A percentile compares a stretch with the other conserved stretches of the same genome.
Conservation (phyloP, 2,888 invertebrate species). For the Cerastis rubricosa region DNA sequence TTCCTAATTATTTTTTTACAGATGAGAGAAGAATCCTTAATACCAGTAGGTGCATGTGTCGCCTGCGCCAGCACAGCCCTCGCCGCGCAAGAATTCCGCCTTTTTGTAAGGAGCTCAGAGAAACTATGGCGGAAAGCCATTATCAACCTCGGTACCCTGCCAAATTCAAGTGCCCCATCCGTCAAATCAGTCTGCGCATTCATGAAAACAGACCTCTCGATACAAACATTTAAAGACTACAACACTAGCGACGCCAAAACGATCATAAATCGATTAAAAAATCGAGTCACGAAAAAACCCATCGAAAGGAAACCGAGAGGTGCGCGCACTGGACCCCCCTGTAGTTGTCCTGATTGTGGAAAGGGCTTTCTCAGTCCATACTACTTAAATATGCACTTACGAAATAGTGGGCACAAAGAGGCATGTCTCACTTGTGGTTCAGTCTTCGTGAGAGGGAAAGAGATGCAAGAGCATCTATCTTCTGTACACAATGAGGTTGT, state of each 20-base stretch:
- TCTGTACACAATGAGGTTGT: conserved; percentile 73
- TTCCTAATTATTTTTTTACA: conserved; percentile 72
- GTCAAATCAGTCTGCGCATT: conserved; percentile 80
- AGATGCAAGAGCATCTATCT: conserved; percentile 78
- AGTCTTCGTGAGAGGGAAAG: conserved; percentile 75
- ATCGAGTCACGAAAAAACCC: conserved; percentile 67
- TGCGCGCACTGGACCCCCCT: conserved; percentile 75
- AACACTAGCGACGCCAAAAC: conserved; percentile 72
- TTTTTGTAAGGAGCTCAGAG: conserved; percentile 77
- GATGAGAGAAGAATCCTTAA: conserved; percentile 78
- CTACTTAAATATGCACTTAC: conserved; percentile 80
- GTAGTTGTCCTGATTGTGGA: conserved; percentile 81
- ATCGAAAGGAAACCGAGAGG: conserved; percentile 69
- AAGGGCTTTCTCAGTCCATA: conserved; percentile 81
- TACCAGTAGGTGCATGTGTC: conserved; percentile 80
- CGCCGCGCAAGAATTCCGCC: conserved; percentile 81
- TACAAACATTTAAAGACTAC: conserved; percentile 78
- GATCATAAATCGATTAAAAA: conserved; percentile 74
- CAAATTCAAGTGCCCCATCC: conserved; percentile 51
- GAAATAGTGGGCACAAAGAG: conserved; percentile 84
- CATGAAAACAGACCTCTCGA: conserved; percentile 73
- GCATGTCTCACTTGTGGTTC: conserved; percentile 81
- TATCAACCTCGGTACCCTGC: conserved; percentile 68
- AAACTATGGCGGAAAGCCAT: conserved; percentile 79
- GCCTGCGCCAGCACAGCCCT: conserved; percentile 79